Evolutionary conservation across 2,113 vertebrate species (phyloP).

Genomic region (Athene cunicularia): DNA sequence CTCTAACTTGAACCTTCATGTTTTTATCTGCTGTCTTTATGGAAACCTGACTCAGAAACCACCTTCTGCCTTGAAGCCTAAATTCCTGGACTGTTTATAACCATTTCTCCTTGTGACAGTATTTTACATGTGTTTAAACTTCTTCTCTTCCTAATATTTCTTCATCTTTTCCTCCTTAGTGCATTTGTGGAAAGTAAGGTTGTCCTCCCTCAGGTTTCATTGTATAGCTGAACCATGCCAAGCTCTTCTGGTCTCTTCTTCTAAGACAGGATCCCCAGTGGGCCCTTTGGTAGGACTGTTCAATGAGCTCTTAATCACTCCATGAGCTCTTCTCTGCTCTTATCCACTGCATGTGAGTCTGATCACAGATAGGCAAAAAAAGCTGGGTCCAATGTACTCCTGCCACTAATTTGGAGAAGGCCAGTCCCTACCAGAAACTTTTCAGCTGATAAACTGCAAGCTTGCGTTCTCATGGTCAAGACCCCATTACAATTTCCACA

Average conservation of each 20-base stretch:
- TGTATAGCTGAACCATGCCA: background rate
- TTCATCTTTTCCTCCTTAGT: background rate
- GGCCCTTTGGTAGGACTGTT: background rate
- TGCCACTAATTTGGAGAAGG: background rate
- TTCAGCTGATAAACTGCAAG: background rate
- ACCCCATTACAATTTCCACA: background rate
- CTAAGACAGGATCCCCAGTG: background rate
- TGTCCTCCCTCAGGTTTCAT: background rate
- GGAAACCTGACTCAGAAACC: background rate
- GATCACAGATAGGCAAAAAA: background rate
- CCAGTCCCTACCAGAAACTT: background rate
- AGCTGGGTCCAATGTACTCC: background rate
- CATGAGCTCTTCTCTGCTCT: background rate
- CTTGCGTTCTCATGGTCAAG: background rate
- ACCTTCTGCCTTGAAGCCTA: background rate
- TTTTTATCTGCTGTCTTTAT: background rate
- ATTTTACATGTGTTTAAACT: background rate
- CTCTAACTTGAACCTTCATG: background rate
- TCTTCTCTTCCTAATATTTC: background rate
- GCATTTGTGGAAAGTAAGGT: background rate
- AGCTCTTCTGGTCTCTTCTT: background rate
- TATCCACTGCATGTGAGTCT: rapidly evolving
- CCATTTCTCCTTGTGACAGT: background rate
- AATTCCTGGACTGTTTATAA: background rate
- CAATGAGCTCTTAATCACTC: background rate